Evolutionary conservation across 2,888 invertebrate species (phyloP).

Genomic region (Cloeon dipterum): DNA sequence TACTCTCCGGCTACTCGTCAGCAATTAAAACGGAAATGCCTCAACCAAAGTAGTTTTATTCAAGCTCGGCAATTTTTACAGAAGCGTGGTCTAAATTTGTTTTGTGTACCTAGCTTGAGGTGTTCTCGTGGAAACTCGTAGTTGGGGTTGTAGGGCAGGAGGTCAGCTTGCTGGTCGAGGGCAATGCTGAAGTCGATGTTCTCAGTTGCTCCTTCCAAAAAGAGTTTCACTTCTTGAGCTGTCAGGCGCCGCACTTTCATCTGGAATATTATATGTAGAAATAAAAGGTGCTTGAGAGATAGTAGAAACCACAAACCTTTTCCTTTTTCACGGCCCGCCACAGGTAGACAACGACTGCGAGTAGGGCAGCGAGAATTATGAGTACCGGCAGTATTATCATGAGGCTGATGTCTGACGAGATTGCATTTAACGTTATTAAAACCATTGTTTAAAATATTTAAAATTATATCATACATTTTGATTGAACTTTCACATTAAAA

Average conservation of each 20-base stretch:
- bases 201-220: slow-evolving; percentile 3
- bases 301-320: slow-evolving; percentile 2
- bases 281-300: not conserved
- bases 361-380: not conserved
- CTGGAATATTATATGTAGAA: not conserved
- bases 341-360: not conserved
- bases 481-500: no score
- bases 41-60: no score
- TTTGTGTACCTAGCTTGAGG: slow-evolving; percentile 5
- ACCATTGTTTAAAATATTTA: no score
- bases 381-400: not conserved
- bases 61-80: no score
- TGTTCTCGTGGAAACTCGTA: slow-evolving; percentile 5
- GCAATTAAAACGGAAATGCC: no score
- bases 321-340: not conserved
- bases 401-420: no score
- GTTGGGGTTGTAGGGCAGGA: slow-evolving; percentile 4
- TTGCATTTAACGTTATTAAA: no score
- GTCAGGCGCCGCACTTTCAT: slow-evolving; percentile 1
- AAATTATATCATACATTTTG: no score
- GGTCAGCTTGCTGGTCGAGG: slow-evolving; percentile 5
- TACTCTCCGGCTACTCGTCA: no score
- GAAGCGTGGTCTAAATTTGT: no score
- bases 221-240: slow-evolving; percentile 3
- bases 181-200: slow-evolving; percentile 3